Percentiles rank a stretch among this genome's conserved stretches.
These are phyloP conservation scores for Ophion slaviceki DNA, from an alignment of 2,888 invertebrate genomes.

Conservation along the genomic window DNA sequence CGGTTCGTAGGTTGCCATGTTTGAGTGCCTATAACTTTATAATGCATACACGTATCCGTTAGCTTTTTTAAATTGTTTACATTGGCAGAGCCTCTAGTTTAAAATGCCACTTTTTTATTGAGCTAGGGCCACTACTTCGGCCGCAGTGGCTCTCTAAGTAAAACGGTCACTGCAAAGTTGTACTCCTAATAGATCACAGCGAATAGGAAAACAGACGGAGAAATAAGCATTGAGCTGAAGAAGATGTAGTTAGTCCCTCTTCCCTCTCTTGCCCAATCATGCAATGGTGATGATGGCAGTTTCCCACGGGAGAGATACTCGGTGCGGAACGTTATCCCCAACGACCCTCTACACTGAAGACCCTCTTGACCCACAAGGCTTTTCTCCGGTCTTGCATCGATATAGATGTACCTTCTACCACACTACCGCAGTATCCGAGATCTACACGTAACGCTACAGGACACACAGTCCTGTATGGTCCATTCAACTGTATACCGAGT, in stretches of 20 bases:
- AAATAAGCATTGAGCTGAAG: conserved; percentile 36
- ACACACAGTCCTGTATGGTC: conserved; percentile 52
- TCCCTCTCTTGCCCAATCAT: conserved; percentile 32
- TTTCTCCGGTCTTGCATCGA: conserved; percentile 49
- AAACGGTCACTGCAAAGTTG: too few relatives aligned
- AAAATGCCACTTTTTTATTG: too few relatives aligned
- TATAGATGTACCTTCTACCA: conserved; percentile 23
- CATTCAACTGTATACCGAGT: conserved; percentile 50
- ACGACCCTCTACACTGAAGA: conserved; percentile 72
- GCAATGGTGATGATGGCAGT: conserved; percentile 63
- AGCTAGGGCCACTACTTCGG: too few relatives aligned
- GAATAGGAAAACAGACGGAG: conserved; percentile 17
- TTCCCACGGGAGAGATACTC: conserved; percentile 74
- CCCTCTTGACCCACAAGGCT: conserved; percentile 70
- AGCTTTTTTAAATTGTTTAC: too few relatives aligned
- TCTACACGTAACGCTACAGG: conserved; percentile 45
- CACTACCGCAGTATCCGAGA: conserved; percentile 49
- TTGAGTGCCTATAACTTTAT: too few relatives aligned
- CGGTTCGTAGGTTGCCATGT: too few relatives aligned
- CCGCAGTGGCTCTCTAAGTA: too few relatives aligned
- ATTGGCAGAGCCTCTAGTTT: too few relatives aligned
- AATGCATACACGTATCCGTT: too few relatives aligned
- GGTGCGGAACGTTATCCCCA: conserved; percentile 76
- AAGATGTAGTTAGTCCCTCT: conserved; percentile 38
- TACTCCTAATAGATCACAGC: not conserved